Evolutionary conservation across 2,113 vertebrate genomes (phyloP), one percentile per base, ranked within the genome.

Genomic region (Maccullochella peelii): DNA sequence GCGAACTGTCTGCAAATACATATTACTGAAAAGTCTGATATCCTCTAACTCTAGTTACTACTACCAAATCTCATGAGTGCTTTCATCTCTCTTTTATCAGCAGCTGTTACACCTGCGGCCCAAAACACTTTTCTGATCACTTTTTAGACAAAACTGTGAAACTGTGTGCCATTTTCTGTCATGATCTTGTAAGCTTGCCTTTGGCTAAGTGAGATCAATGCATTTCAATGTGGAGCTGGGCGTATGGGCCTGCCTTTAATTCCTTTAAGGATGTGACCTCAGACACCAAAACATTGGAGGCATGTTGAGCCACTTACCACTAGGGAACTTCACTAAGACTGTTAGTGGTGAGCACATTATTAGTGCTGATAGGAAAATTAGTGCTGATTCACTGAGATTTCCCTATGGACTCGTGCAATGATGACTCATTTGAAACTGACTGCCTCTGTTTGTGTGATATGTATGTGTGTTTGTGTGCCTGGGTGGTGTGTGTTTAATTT

Each of bases 221-320:
- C 83, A 80, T 90, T 92, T 90, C 87, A 88, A 83, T 82, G 80
- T 84, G 77, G 63, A 69, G 80, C 86, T 67, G 25, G 69, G 75
- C 82, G 84, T 88, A 85, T 63, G 74, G 81, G 88, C 77, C 94
- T 95, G 94, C 83, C 89, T 94, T 93, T 95, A 94, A 95, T 95
- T 95, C 90, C 86, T 93, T 88, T 71, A 78, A 95, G 95, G 95
- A 95, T 95, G 88, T 96, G 95, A 96, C 94, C 95, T 96, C 94
- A 95, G 92, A 93, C 89, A 93, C 73, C 88, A 89, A 91, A 91
- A 87, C 91, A 94, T 87, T 79, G 86, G 90, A 86, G 91, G 89
- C 95, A 95, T 93, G 93, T 92, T 95, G 94, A 95, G 93, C 83
- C 93, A 95, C 92, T 94, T 95, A 94, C 80, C 79, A 87, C 74